Base-by-base conservation (phyloP, 2,888 invertebrate species). In the Brachylomia viminalis region DNA sequence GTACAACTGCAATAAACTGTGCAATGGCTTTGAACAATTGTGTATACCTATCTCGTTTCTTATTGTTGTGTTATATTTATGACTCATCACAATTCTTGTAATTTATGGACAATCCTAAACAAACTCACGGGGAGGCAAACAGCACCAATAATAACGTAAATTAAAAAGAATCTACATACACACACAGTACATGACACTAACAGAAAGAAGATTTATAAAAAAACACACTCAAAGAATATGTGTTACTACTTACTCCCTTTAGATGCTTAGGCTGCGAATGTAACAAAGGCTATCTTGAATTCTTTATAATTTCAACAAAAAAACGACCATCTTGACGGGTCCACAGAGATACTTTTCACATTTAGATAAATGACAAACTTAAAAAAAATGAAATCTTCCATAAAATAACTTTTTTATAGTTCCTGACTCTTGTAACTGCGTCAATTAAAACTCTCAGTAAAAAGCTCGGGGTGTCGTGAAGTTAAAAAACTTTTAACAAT, bases 101-200 rank as follows among this genome's bases (percentile, higher is more conserved):
- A 68, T 70, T 79, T 61, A 76, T 65, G 27, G 75, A 69, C 74
- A 77, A 79, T 52, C 67, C 64, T 45, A 13, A 38, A 72, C 23
- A 66, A 65, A 69, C 15, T 72, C 82, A 83, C 73, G 38, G 72
- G 64, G 38, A 69, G n/a, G 27, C 8, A 79, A 38, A 59, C 30
- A 52, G 75, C 71, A 77, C 67, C 27, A 38, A 68, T 13, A 69
- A 11, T 75, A 72, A 76, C 56, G 47, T 65, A 52, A 73, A 42
- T 20, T 69, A n/a, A 66, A 42, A 78, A 66, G 27, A 75, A 67
- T 61, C 49, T 61, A 79, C 74, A 65, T 33, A 81, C 86, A 87
- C 86, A 87, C 74, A 85, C 75, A 80, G 59, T 81, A 85, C 77
- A 83, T 72, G 61, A 86, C 88, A 83, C 83, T 82, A 82, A 84